Evolutionary conservation across 53 echinoderm and acorn worm genomes (phyloP), one percentile per base, ranked within the genome.

Genomic region (Holothuria leucospilota): DNA sequence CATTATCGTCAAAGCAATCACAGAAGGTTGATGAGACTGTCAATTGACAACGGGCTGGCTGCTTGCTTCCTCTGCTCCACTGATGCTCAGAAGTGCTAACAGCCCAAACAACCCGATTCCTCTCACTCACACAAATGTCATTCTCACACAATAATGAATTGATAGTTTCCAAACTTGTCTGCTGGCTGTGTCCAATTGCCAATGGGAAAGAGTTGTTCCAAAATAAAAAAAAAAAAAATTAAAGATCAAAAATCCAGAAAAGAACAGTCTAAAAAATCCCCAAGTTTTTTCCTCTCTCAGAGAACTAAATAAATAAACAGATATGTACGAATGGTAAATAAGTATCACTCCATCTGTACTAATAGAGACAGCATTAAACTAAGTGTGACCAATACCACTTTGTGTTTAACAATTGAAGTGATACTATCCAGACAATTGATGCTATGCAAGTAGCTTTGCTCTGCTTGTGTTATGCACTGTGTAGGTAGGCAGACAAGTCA

Each of bases 1-100:
- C 84, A 84, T 83, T 85, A 89, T 85, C 78, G 77, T 77, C 85
- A 82, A 20, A 82, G 11, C 74, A 70, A 25, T 60, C 72, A 20
- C 65, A 49, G 8, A 8, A 52, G 67, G 61, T n/a, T 51, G 21
- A 75, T 75, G 77, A 75, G 40, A 38, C 20, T 29, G 29, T 38
- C 29, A 29, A 38, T 24, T 28, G 28, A 38, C 68, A 68, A 68
- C 68, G 1, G 68, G 68, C 38, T 20, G 13, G 13, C 68, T 29
- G 68, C 29, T n/a, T 13, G 13, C 38, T 68, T n/a, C 38, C 68
- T 29, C 68, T 29, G 25, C 29, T 34, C 30, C 21, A 34, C 0
- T 23, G 79, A 39, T 56, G 79, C 56, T 52, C 56, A 56, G 79
- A 78, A 78, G 39, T 73, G n/a, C 46, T 56, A 56, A 56, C 56